These are phyloP conservation scores for Acestrorhynchus altus DNA, from an alignment of 2,797 vertebrate species.

Conservation along the genomic window DNA sequence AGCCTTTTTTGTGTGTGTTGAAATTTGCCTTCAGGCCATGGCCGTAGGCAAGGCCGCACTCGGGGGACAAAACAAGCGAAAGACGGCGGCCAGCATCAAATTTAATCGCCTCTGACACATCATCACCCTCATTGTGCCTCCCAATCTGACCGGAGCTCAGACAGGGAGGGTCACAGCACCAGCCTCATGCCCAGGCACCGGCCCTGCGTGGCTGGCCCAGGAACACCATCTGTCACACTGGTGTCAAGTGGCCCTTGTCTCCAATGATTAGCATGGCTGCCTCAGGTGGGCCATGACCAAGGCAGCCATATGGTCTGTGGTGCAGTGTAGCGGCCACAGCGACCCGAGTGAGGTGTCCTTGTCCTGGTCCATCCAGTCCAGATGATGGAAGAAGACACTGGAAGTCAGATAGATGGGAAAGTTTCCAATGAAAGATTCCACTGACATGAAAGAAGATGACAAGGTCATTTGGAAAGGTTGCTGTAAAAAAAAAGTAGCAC, in stretches of 20 bases:
- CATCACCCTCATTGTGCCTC: slow-evolving; percentile 72
- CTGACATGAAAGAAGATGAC: slow-evolving; percentile 13
- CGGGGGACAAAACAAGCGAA: slow-evolving; percentile 69
- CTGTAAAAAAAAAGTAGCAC: background rate
- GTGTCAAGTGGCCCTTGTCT: slow-evolving; percentile 83
- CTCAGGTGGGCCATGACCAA: slow-evolving; percentile 74
- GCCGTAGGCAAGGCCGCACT: slow-evolving; percentile 68
- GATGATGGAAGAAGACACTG: slow-evolving; percentile 30
- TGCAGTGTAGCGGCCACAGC: slow-evolving; percentile 40
- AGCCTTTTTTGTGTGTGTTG: slow-evolving; percentile 59
- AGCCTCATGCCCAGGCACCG: slow-evolving; percentile 46
- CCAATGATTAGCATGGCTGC: slow-evolving; percentile 78
- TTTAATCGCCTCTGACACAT: slow-evolving; percentile 80
- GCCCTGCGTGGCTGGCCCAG: slow-evolving; percentile 43
- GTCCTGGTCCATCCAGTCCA: slow-evolving; percentile 30
- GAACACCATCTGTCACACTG: slow-evolving; percentile 69
- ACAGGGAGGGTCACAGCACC: slow-evolving; percentile 43
- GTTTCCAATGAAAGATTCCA: slow-evolving; percentile 6
- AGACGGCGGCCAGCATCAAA: slow-evolving; percentile 72
- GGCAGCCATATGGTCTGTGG: slow-evolving; percentile 64
- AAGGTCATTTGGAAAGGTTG: background rate
- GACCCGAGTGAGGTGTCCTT: slow-evolving; percentile 49
- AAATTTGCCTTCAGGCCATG: slow-evolving; percentile 66
- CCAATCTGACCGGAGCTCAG: slow-evolving; percentile 63
- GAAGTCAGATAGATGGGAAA: slow-evolving; percentile 1